A percentile compares a stretch with the other conserved stretches of the same genome.
These are phyloP conservation scores for Morone chrysops DNA, from an alignment of 2,113 vertebrate species.

Conservation along the genomic window DNA sequence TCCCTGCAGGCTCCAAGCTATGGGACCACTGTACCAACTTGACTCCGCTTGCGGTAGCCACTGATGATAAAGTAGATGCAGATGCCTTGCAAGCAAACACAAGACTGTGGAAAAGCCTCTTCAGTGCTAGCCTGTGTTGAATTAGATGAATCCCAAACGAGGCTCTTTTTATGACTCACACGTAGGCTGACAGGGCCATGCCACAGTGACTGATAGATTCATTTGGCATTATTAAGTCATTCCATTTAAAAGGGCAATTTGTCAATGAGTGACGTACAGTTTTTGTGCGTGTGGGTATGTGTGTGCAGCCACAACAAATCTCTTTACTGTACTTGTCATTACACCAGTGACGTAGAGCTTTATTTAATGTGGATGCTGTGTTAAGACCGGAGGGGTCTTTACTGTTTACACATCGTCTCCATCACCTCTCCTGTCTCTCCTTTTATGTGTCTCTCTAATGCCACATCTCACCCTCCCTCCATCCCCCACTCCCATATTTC, in stretches of 20 bases:
- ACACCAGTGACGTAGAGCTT: conserved; percentile 61
- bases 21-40: conserved; percentile 66
- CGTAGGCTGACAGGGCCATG: conserved; percentile 60
- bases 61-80: conserved; percentile 79
- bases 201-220: conserved; percentile 79
- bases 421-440: conserved; percentile 53
- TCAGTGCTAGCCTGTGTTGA: conserved; percentile 63
- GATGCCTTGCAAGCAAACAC: conserved; percentile 74
- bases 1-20: conserved; percentile 51
- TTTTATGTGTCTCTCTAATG: conserved; percentile 63
- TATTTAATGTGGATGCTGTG: conserved; percentile 65
- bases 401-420: conserved; percentile 66
- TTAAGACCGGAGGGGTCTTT: conserved; percentile 54
- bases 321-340: conserved; percentile 65
- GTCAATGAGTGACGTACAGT: conserved; percentile 65
- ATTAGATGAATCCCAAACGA: conserved; percentile 73
- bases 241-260: conserved; percentile 76
- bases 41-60: conserved; percentile 69
- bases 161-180: conserved; percentile 67
- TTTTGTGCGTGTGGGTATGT: conserved; percentile 15
- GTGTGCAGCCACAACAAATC: conserved; percentile 43
- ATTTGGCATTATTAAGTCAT: conserved; percentile 80
- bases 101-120: conserved; percentile 65
- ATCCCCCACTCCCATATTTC: conserved; percentile 36
- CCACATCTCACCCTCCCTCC: conserved; percentile 26